Evolutionary conservation across 1,140 invertebrate species (phyloP), one percentile per base, ranked within the genome.

Genomic region (Piezodorus guildinii): DNA sequence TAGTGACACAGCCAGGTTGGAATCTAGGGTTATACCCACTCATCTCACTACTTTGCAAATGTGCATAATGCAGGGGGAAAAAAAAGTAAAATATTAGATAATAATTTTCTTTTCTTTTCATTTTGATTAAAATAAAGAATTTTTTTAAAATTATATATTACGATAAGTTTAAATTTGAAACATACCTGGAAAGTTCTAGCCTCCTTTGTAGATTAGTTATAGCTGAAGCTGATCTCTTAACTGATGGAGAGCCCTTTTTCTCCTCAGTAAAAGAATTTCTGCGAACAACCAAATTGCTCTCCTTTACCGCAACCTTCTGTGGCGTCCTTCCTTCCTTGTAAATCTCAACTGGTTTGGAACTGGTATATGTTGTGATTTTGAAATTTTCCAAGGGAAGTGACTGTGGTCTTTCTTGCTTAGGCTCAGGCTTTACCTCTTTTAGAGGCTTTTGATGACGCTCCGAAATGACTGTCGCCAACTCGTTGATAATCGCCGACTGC

Each of bases 321-420:
- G 52, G 52, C 27, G 17, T 56, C 6, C 12, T 39, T 39, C 34
- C 34, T n/a, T 70, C 69, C 63, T 69, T 64, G 58, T 68, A 70
- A 46, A 70, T 67, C 25, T 70, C 67, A 5, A 63, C 65, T 19
- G 69, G 69, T 56, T 66, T 59, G 3, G 52, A 56, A 23, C 27
- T 67, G 65, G 49, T 62, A 39, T 70, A 70, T 10, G 69, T 66
- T 2, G 61, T 66, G 16, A 70, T 70, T 30, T 62, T 68, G 58
- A 70, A 70, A 67, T 70, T 70, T 19, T 70, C 59, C 12, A 70
- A 60, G 1, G 52, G 52, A 14, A 25, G 4, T 5, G 52, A 23
- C 15, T 9, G 21, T 49, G 46, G 46, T 15, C 52, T 21, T 9
- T 56, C 52, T 16, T 23, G 14, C 15, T 19, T 16, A 16, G 25